These are phyloP conservation scores for Tetragonula clypearis DNA, from an alignment of 1,140 invertebrate genomes.

Conservation along the genomic window DNA sequence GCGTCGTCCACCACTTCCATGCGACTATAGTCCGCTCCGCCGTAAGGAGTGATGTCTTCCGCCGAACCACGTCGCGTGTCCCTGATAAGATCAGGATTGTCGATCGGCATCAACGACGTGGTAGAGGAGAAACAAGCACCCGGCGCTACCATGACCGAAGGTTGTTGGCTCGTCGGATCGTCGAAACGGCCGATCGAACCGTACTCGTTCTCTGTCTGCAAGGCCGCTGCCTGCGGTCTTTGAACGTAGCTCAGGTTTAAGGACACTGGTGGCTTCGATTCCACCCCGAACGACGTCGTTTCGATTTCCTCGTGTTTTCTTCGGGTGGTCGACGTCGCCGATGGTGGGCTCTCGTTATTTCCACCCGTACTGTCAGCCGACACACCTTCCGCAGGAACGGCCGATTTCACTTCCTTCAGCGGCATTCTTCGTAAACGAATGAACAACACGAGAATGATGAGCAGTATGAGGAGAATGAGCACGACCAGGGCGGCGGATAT, in stretches of 20 bases:
- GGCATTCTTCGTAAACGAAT: constrained; percentile 87
- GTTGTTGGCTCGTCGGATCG: constrained; percentile 55
- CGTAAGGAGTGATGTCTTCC: constrained; percentile 72
- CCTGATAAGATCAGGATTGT: constrained; percentile 92
- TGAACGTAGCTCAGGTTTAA: constrained; percentile 74
- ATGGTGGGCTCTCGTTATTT: constrained; percentile 60
- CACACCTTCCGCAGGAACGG: constrained; percentile 86
- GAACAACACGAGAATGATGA: constrained; percentile 88
- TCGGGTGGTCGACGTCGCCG: constrained; percentile 67
- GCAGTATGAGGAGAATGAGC: constrained; percentile 88
- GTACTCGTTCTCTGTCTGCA: constrained; percentile 69
- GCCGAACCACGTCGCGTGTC: constrained; percentile 83
- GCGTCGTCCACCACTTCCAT: constrained; percentile 87
- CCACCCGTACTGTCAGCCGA: constrained; percentile 80
- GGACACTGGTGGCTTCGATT: constrained; percentile 72
- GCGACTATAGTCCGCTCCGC: constrained; percentile 70
- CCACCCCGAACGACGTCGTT: constrained; percentile 74
- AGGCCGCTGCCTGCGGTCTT: constrained; percentile 60
- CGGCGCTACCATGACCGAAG: constrained; percentile 41
- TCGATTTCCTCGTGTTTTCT: constrained; percentile 76
- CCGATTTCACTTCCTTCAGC: constrained; percentile 88
- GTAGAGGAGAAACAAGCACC: constrained; percentile 84
- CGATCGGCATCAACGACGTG: constrained; percentile 85
- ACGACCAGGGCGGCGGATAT: constrained; percentile 91
- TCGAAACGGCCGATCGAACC: constrained; percentile 65